phyloP scores from a whole-genome alignment of 2,113 vertebrate species.

The Bagarius yarrelli region DNA sequence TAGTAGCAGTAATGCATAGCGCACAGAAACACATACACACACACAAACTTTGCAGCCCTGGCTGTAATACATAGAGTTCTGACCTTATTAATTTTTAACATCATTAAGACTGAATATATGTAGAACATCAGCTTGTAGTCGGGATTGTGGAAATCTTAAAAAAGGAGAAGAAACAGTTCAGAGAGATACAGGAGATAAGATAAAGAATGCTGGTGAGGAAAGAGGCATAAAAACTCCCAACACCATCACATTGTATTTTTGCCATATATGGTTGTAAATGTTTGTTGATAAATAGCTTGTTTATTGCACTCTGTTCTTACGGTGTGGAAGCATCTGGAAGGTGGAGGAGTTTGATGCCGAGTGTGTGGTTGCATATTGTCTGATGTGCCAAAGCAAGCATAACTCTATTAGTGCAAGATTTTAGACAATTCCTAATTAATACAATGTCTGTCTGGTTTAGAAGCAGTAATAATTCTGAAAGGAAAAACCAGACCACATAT shows the following conservation, averaged over 20 bases:
- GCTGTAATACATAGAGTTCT: background rate
- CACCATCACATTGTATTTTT: conserved; percentile 42
- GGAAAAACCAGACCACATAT: background rate
- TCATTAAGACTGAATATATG: conserved; percentile 38
- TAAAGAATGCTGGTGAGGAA: conserved; percentile 31
- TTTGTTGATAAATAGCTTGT: conserved; percentile 51
- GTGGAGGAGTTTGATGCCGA: conserved; percentile 48
- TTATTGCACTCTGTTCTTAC: conserved; percentile 36
- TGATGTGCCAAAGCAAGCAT: conserved; percentile 21
- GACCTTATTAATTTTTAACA: conserved; percentile 7
- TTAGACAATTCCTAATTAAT: conserved; percentile 22
- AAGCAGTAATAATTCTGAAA: background rate
- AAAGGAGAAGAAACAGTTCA: conserved; percentile 34
- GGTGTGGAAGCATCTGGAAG: conserved; percentile 28
- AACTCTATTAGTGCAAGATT: background rate
- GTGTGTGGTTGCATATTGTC: conserved; percentile 28
- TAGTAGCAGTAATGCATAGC: conserved; percentile 89
- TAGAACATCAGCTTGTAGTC: conserved; percentile 48
- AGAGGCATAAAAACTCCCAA: conserved; percentile 25
- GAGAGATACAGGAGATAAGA: conserved; percentile 30
- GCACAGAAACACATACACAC: conserved; percentile 33
- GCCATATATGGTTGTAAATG: conserved; percentile 58
- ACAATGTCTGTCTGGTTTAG: conserved; percentile 16
- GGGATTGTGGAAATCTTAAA: conserved; percentile 10
- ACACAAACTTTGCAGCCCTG: background rate